phyloP scores from a whole-genome alignment of 2,113 vertebrate species.

The Callospermophilus lateralis region DNA sequence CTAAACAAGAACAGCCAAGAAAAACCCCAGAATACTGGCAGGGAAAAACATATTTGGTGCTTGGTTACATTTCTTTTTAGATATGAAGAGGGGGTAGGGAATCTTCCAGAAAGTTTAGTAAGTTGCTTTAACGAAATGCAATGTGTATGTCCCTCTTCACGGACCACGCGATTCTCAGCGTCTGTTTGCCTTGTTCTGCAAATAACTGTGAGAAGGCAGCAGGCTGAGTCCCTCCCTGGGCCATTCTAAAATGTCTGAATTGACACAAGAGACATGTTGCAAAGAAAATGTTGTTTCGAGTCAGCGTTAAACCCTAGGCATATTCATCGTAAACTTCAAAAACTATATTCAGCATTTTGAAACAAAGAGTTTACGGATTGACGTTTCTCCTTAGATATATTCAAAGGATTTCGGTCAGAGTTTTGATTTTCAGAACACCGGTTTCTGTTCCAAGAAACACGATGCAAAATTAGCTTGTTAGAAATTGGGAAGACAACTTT shows the following conservation, averaged over 20 bases:
- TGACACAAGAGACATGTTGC: conserved; percentile 61
- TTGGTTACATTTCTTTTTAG: conserved; percentile 52
- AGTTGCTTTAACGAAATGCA: conserved; percentile 77
- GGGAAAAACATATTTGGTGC: conserved; percentile 65
- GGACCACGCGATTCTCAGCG: conserved; percentile 23
- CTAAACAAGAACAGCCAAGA: conserved; percentile 69
- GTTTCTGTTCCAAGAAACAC: conserved; percentile 58
- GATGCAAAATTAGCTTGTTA: conserved; percentile 56
- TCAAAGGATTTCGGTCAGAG: neutral
- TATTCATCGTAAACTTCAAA: conserved; percentile 72
- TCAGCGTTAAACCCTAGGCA: conserved; percentile 55
- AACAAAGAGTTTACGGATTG: neutral
- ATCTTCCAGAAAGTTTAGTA: conserved; percentile 51
- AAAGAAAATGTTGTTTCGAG: conserved; percentile 71
- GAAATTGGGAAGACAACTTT: conserved; percentile 62
- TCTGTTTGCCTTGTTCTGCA: conserved; percentile 40
- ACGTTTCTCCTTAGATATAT: neutral
- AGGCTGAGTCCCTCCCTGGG: neutral
- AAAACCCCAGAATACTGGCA: conserved; percentile 70
- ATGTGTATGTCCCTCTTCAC: conserved; percentile 39
- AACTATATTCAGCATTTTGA: conserved; percentile 32
- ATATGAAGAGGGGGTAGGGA: neutral
- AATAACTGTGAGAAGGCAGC: conserved; percentile 25
- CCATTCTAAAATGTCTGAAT: conserved; percentile 59
- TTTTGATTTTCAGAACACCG: conserved; percentile 42